Percentiles rank a stretch among this genome's conserved stretches.
These are phyloP conservation scores for Typhlichthys eigenmanni DNA, from an alignment of 2,797 vertebrate genomes.

Conservation along the genomic window DNA sequence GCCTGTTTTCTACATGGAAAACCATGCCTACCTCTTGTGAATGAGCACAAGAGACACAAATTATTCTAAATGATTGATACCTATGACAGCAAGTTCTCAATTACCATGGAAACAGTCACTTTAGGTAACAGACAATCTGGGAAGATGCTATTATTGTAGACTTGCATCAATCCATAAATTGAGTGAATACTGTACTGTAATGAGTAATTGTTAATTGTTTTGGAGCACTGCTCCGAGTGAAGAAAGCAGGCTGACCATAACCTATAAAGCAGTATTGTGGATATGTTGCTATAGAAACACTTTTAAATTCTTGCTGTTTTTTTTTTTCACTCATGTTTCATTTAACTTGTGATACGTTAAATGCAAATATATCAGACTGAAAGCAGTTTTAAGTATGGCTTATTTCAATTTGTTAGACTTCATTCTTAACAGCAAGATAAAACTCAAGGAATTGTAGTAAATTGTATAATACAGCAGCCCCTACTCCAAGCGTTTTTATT, in stretches of 20 bases:
- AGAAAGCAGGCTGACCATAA: conserved; percentile 13
- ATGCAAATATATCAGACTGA: no score
- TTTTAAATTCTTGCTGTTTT: neutral
- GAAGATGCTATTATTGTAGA: conserved; percentile 43
- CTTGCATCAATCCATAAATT: conserved; percentile 43
- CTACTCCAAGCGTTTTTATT: no score
- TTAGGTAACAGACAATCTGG: conserved; percentile 44
- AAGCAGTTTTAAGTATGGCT: no score
- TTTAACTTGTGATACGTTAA: no score
- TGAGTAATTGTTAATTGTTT: conserved; percentile 23
- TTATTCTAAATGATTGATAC: conserved; percentile 41
- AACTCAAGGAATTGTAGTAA: no score
- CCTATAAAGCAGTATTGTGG: neutral
- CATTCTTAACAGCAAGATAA: no score
- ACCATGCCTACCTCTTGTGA: conserved; percentile 6
- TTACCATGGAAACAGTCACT: conserved; percentile 59
- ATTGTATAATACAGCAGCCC: no score
- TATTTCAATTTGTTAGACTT: no score
- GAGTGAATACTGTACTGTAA: conserved; percentile 20
- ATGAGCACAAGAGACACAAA: conserved; percentile 20
- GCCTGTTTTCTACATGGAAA: conserved; percentile 1
- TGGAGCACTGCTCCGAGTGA: conserved; percentile 20
- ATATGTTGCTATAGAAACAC: no score
- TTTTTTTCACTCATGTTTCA: neutral
- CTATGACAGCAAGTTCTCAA: conserved; percentile 40